These are phyloP conservation scores for Ecliptopera silaceata DNA, from an alignment of 2,888 invertebrate species.

Conservation along the genomic window DNA sequence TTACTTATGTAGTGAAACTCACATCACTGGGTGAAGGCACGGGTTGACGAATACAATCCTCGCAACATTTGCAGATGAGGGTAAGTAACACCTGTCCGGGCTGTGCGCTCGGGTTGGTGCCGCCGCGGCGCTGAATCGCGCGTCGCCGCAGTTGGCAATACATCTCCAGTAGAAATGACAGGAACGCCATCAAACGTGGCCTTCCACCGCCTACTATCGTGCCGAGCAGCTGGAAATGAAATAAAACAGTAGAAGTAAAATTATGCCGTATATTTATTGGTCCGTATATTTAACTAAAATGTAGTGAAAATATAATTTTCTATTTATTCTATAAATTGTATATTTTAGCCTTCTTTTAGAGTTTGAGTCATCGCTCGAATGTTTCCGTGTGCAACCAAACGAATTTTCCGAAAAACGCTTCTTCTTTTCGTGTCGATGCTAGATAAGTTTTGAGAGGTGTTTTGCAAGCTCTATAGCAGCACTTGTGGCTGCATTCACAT, in stretches of 20 bases:
- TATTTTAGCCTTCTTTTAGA: too few species aligned
- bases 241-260: not conserved
- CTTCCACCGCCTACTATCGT: slow-evolving; percentile 84
- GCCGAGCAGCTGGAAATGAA: slow-evolving; percentile 70
- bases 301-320: too few species aligned
- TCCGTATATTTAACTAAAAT: too few species aligned
- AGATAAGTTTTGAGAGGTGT: too few species aligned
- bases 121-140: slow-evolving; percentile 82
- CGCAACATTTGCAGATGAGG: slow-evolving; percentile 94
- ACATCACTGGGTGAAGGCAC: slow-evolving; percentile 92
- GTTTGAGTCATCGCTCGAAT: too few species aligned
- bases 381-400: too few species aligned
- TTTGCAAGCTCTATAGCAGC: too few species aligned
- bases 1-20: slow-evolving; percentile 41
- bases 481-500: too few species aligned
- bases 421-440: too few species aligned
- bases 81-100: slow-evolving; percentile 90
- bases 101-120: slow-evolving; percentile 66
- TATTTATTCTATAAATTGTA: too few species aligned
- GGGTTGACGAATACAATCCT: slow-evolving; percentile 92
- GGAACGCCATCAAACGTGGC: slow-evolving; percentile 90
- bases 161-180: slow-evolving; percentile 95
- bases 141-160: slow-evolving; percentile 92
- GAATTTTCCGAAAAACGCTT: too few species aligned
- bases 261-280: too few species aligned